These are phyloP conservation scores for Lasioglossum calceatum DNA, from an alignment of 2,888 invertebrate species.

Conservation along the genomic window DNA sequence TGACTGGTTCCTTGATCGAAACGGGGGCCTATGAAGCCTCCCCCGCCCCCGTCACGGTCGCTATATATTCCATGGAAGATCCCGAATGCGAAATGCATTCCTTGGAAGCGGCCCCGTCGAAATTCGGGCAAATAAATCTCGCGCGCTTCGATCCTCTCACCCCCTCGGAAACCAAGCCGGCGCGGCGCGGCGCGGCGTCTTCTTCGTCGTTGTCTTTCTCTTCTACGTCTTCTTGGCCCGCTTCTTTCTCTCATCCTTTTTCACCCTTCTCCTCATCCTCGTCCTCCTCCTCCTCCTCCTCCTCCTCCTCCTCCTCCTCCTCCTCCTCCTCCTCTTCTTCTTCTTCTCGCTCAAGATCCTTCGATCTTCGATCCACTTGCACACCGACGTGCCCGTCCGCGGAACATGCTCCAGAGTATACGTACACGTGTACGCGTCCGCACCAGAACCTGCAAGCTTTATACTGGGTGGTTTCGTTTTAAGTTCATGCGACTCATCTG, in stretches of 20 bases:
- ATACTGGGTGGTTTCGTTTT: constrained; percentile 49
- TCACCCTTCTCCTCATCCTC: neutral
- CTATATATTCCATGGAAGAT: constrained; percentile 80
- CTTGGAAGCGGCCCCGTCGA: constrained; percentile 78
- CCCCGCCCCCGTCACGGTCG: neutral
- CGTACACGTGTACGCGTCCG: constrained; percentile 58
- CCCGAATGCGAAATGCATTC: constrained; percentile 83
- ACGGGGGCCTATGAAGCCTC: constrained; percentile 18
- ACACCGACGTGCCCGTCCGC: constrained; percentile 47
- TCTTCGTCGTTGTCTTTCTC: constrained; percentile 34
- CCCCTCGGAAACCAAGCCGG: constrained; percentile 45
- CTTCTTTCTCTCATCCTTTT: constrained; percentile 15
- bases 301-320: no score
- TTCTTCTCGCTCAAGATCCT: constrained; percentile 49
- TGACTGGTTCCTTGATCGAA: constrained; percentile 70
- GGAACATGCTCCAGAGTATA: constrained; percentile 48
- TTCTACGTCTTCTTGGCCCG: constrained; percentile 24
- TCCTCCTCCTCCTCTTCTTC: neutral
- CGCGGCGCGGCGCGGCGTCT: constrained; percentile 6
- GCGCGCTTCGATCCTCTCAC: constrained; percentile 65
- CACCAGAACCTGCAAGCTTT: constrained; percentile 26
- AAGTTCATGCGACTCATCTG: neutral
- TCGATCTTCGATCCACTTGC: constrained; percentile 65
- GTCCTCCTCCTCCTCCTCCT: no score
- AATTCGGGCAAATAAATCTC: constrained; percentile 83